Conservation (phyloP, 2,113 vertebrate species). For the Oncorhynchus tshawytscha region DNA sequence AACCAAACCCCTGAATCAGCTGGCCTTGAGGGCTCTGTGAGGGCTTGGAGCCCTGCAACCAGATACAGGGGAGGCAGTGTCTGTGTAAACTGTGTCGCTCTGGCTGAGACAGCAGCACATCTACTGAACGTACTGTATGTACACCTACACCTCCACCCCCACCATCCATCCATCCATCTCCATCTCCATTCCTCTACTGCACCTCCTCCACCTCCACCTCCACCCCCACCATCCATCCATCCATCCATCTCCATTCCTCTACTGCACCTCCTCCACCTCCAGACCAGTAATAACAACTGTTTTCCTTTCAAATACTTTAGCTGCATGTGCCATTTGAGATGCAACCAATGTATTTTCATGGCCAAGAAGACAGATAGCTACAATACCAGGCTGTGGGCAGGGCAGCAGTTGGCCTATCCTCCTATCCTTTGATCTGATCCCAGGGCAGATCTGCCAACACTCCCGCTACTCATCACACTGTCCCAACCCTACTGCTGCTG, state of each 20-base stretch:
- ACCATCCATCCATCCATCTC: no score
- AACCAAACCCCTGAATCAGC: conserved; percentile 29
- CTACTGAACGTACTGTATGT: not conserved
- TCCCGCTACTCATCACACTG: conserved; percentile 23
- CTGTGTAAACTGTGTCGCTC: not conserved
- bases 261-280: not conserved
- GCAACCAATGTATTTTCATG: not conserved
- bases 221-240: no score
- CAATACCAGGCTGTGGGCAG: not conserved
- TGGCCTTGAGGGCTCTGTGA: conserved; percentile 3
- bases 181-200: no score
- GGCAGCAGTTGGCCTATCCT: not conserved
- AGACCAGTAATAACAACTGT: not conserved
- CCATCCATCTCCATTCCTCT: not conserved
- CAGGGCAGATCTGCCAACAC: conserved; percentile 37
- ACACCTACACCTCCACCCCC: not conserved
- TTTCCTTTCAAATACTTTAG: no score
- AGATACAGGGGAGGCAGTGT: conserved; percentile 27
- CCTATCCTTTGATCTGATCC: conserved; percentile 26
- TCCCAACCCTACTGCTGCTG: conserved; percentile 38
- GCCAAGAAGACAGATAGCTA: not conserved
- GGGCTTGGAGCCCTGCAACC: conserved; percentile 23
- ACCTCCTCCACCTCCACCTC: no score
- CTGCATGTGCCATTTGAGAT: not conserved
- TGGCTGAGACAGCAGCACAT: not conserved